These are phyloP conservation scores for Cyclophora punctaria DNA, from an alignment of 2,888 invertebrate genomes.

Conservation along the genomic window DNA sequence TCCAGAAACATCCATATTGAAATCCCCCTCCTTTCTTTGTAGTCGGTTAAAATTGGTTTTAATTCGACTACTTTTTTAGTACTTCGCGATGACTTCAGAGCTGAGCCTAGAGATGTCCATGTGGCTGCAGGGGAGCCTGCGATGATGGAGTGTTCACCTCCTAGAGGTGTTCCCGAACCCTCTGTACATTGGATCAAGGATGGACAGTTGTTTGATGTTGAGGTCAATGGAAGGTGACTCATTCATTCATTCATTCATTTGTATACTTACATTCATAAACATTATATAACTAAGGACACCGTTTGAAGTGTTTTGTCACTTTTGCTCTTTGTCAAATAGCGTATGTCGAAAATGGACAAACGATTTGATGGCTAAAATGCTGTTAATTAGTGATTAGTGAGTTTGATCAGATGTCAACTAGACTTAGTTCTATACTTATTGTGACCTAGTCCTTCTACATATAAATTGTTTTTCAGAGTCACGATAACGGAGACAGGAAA, in stretches of 20 bases:
- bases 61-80: slow-evolving; percentile 74
- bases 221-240: slow-evolving; percentile 76
- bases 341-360: too few relatives aligned
- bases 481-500: slow-evolving; percentile 91
- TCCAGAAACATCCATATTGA: too few relatives aligned
- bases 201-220: slow-evolving; percentile 76
- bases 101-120: slow-evolving; percentile 91
- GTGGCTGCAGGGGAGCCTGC: slow-evolving; percentile 96
- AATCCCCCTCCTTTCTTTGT: not conserved
- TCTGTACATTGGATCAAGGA: slow-evolving; percentile 93
- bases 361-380: too few relatives aligned
- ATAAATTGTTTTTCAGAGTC: slow-evolving; percentile 66
- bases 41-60: not conserved
- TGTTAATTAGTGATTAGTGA: too few relatives aligned
- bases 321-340: too few relatives aligned
- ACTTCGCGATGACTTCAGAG: slow-evolving; percentile 95
- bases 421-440: too few relatives aligned
- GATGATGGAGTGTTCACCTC: slow-evolving; percentile 93
- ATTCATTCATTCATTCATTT: too few relatives aligned
- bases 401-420: too few relatives aligned
- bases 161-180: slow-evolving; percentile 96
- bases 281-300: too few relatives aligned
- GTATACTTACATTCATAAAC: too few relatives aligned
- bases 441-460: too few relatives aligned
- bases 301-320: too few relatives aligned